Evolutionary conservation across 2,888 invertebrate species (phyloP), one percentile per base, ranked within the genome.

Genomic region (Eledona agricola): DNA sequence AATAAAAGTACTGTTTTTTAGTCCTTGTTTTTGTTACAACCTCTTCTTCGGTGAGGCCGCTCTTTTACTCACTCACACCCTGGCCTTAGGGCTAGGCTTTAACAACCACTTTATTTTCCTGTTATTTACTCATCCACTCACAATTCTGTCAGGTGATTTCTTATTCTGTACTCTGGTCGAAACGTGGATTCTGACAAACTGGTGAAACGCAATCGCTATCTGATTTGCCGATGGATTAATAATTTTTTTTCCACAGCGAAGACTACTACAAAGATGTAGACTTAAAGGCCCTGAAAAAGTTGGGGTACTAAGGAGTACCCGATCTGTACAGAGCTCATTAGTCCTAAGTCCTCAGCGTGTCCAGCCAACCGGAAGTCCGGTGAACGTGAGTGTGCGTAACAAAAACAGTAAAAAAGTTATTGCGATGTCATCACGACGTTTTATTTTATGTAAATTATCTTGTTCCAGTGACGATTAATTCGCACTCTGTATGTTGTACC

Each of bases 201-300:
- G 43, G 22, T 46, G 20, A 28, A 45, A 28, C 40, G 28, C 20
- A 16, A 26, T 32, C 10, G 7, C 25, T 40, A 42, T 25, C 16
- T 32, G 17, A 32, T 4, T 28, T 28, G 28, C 28, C 4, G 12
- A 4, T 3, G 3, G 5, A 42, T 20, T 58, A 54, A 47, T 58
- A 60, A 56, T 53, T 46, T 58, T 58, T 52, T 53, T 63, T 65
- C 66, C 70, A 64, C 82, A 93, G 93, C 79, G 91, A 93, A 81
- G 93, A 93, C 79, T 93, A 93, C 81, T 93, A 93, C 77, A 93
- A 93, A 64, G 92, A 92, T 73, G 88, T 93, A 70, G 93, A 93
- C 78, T 81, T 93, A 64, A 93, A 93, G 79, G 87, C 89, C 53
- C 80, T 93, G 72, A 89, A 88, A 81, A 93, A 93, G 76, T 78